Conservation (phyloP, 2,113 vertebrate species). For the Cercocebus atys region DNA sequence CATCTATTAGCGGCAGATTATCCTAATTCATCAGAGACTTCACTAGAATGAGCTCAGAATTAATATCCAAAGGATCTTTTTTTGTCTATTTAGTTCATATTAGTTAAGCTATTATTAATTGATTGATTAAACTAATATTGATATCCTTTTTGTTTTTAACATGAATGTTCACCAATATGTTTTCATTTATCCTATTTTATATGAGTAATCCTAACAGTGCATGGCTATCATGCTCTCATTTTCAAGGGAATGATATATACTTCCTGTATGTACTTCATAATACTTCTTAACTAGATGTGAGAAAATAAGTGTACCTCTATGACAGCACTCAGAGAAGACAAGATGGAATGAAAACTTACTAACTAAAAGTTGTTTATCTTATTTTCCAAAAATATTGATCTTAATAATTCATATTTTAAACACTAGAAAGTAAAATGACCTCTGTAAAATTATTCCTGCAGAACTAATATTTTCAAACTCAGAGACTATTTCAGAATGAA, state of each 20-base stretch:
- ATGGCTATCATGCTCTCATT: background rate
- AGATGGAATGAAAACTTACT: background rate
- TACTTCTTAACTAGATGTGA: background rate
- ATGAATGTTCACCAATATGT: background rate
- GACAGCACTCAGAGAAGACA: background rate
- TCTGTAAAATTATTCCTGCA: background rate
- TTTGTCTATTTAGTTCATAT: background rate
- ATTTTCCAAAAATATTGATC: background rate
- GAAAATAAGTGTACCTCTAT: background rate
- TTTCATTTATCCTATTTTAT: background rate
- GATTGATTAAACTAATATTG: background rate
- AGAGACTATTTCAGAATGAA: constrained; percentile 10
- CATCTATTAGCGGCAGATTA: background rate
- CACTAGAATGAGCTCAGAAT: background rate
- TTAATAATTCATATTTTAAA: background rate
- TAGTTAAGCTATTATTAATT: background rate
- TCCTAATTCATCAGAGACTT: background rate
- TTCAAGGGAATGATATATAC: background rate
- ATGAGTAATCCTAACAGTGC: background rate
- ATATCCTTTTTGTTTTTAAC: background rate
- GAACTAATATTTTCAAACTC: constrained; percentile 4
- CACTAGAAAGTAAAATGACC: background rate
- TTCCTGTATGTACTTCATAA: background rate
- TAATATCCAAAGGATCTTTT: background rate
- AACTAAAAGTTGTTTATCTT: background rate